These are phyloP conservation scores for Calypte anna DNA, from an alignment of 2,113 vertebrate species.

Conservation along the genomic window DNA sequence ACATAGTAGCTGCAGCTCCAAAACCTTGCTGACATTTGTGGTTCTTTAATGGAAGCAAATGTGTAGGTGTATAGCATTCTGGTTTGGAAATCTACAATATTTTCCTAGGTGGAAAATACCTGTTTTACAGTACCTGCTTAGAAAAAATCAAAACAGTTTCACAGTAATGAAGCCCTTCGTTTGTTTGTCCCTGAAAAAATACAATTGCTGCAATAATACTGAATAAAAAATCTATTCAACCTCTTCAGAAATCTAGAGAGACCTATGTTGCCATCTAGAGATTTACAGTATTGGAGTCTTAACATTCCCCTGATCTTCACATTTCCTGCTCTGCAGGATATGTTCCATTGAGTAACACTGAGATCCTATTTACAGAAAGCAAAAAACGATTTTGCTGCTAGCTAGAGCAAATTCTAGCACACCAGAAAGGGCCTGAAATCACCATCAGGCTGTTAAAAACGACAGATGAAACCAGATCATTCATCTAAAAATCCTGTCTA, in stretches of 20 bases:
- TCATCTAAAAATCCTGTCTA: slow-evolving; percentile 36
- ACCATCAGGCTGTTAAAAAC: slow-evolving; percentile 46
- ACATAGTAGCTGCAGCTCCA: background rate
- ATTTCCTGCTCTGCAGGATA: slow-evolving; percentile 47
- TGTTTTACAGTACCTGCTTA: slow-evolving; percentile 63
- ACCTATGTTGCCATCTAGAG: background rate
- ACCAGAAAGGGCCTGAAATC: slow-evolving; percentile 26
- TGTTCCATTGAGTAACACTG: slow-evolving; percentile 2
- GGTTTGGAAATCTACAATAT: background rate
- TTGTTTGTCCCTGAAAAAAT: slow-evolving; percentile 49
- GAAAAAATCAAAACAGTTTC: slow-evolving; percentile 47
- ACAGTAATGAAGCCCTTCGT: slow-evolving; percentile 58
- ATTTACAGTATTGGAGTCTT: slow-evolving; percentile 12
- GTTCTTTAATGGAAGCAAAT: background rate
- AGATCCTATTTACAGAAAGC: slow-evolving; percentile 30
- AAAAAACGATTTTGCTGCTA: slow-evolving; percentile 8
- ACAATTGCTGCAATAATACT: background rate
- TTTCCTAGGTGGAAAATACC: slow-evolving; percentile 48
- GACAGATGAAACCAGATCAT: slow-evolving; percentile 51
- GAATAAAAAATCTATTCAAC: background rate
- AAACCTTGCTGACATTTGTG: background rate
- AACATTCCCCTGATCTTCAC: background rate
- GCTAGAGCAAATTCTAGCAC: slow-evolving; percentile 12
- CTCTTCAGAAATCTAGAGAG: background rate
- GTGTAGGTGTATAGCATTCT: background rate